Percentiles rank a stretch among this genome's conserved stretches.
phyloP scores from a whole-genome alignment of 2,888 invertebrate species.

The Andrena bicolor region DNA sequence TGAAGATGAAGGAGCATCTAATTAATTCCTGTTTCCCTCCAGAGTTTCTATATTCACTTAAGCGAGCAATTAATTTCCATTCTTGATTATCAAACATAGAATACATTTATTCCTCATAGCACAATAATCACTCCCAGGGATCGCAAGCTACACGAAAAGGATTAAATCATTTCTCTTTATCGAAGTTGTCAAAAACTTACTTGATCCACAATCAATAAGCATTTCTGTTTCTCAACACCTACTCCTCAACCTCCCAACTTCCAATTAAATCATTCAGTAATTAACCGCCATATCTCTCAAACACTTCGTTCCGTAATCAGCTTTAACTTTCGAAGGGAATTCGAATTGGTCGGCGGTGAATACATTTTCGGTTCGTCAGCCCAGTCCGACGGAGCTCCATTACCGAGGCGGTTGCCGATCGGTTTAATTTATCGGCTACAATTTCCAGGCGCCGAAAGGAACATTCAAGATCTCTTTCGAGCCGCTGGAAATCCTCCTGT shows the following conservation, averaged over 20 bases:
- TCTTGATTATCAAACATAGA: too few relatives aligned
- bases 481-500: constrained; percentile 23
- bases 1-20: too few relatives aligned
- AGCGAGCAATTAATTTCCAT: too few relatives aligned
- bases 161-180: background rate
- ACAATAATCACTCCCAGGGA: too few relatives aligned
- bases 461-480: constrained; percentile 27
- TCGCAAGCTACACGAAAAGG: background rate
- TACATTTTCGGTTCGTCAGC: background rate
- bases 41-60: too few relatives aligned
- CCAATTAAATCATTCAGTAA: background rate
- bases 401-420: background rate
- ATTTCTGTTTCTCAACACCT: background rate
- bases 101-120: too few relatives aligned
- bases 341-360: background rate
- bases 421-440: background rate
- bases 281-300: background rate
- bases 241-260: background rate
- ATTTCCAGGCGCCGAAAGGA: constrained; percentile 10
- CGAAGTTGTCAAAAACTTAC: background rate
- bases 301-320: too few relatives aligned
- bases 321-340: too few relatives aligned
- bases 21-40: too few relatives aligned
- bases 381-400: background rate
- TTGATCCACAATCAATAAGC: background rate